Evolutionary conservation across 2,888 invertebrate genomes (phyloP).

Genomic region (Synanthedon vespiformis): DNA sequence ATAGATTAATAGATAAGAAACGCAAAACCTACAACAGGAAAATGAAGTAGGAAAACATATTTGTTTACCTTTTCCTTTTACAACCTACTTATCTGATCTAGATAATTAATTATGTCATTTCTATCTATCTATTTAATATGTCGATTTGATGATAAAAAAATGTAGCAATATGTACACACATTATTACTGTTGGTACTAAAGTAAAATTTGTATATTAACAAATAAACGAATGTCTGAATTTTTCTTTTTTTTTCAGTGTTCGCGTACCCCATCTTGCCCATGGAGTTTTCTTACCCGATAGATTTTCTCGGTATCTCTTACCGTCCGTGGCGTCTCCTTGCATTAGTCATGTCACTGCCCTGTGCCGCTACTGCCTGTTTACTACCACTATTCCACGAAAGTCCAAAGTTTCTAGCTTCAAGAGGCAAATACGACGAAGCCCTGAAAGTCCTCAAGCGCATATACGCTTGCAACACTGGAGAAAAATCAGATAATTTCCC

Average conservation of each 20-base stretch:
- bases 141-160: too few species aligned
- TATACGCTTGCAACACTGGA: constrained; percentile 50
- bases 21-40: too few species aligned
- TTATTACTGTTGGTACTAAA: too few species aligned
- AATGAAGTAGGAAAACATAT: too few species aligned
- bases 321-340: constrained; percentile 82
- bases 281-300: constrained; percentile 52
- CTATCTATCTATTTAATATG: too few species aligned
- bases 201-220: background rate
- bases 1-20: too few species aligned
- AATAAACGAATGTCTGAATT: background rate
- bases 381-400: constrained; percentile 76
- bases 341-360: constrained; percentile 75
- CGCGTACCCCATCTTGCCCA: constrained; percentile 77
- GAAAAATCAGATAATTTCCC: constrained; percentile 40
- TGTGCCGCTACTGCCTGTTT: constrained; percentile 73
- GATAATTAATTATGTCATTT: too few species aligned
- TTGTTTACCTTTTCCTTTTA: too few species aligned
- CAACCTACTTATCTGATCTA: too few species aligned
- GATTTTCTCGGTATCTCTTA: constrained; percentile 65
- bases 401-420: constrained; percentile 81
- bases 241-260: constrained; percentile 51
- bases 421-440: constrained; percentile 71
- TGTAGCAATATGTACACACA: too few species aligned
- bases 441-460: constrained; percentile 48